Base-by-base conservation (phyloP, 2,888 invertebrate genomes). In the Thymelicus acteon region DNA sequence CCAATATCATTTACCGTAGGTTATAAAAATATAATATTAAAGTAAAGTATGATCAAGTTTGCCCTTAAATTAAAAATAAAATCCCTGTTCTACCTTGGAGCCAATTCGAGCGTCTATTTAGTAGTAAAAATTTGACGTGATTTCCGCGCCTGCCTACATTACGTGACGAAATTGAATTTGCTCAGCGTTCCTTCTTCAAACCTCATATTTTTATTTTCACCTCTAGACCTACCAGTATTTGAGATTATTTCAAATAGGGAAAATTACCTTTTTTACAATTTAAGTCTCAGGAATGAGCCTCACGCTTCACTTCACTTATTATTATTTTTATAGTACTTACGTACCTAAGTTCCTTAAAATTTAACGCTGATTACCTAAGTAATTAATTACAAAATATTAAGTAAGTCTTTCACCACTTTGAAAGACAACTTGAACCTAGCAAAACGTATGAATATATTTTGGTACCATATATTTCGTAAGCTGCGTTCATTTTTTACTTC, bases 121-220 rank as follows among this genome's bases (percentile, higher is more conserved):
- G 85, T 86, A 83, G 83, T 79, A 80, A 78, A 72, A 85, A 86
- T 84, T 87, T 86, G 83, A 83, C 80, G 80, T 85, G 80, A 86
- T 86, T 83, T 82, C 80, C 80, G 77, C 75, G 77, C 75, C 75
- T 74, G 77, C 75, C 75, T 74, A 78, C 77, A 78, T 80, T 80
- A 80, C 81, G 79, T 76, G 73, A 65, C 74, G 71, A 80, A 81
- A 84, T 84, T 80, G 80, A 82, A 84, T 84, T 82, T 79, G 74
- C 77, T 73, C 78, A 72, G 73, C 70, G 78, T 65, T 77, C 74
- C 76, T 75, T 77, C 72, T 67, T 58, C 66, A 61, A 64, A 73
- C 60, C 68, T 73, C 66, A 66, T 74, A 62, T 64, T 69, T 75
- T 73, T 72, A 72, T 74, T 72, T 73, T 60, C 66, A 70, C 19